Evolutionary conservation across 2,113 vertebrate genomes (phyloP), one percentile per base, ranked within the genome.

Genomic region (Pterophyllum scalare): DNA sequence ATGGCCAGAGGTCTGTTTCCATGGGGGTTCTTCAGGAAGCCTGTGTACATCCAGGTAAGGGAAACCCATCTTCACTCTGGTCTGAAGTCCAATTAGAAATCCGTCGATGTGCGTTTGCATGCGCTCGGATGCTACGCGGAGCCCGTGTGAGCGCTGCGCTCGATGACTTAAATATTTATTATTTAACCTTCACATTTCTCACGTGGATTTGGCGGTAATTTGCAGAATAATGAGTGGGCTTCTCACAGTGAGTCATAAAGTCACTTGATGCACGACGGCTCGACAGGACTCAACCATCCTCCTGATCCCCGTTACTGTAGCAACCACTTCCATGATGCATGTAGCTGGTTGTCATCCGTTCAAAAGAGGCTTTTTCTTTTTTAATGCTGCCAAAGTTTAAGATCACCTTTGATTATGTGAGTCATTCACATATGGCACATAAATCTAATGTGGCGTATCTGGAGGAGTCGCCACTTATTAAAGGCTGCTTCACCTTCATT

Each of bases 1-100:
- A 98, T 98, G 97, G 97, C 97, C 89, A 96, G 95, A 94, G 95
- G 93, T 94, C 93, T 96, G 94, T 96, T 97, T 94, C 93, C 97
- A 91, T 96, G 96, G 95, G 93, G 96, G 94, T 93, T 97, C 95
- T 95, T 97, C 52, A 96, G 95, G 90, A 97, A 96, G 87, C 95
- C 95, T 90, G 94, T 92, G 84, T 94, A 94, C 92, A 90, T 96
- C 86, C 97, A 97, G 97, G 97, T 98, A 97, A 96, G 96, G 90
- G 78, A 80, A 88, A 85, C 62, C 83, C 89, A 81, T 46, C 76
- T 70, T 20, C 70, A 19, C 80, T 79, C 59, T n/a, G n/a, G 2
- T 26, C 61, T 10, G 2, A 80, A 79, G 60, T 81, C 43, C 17
- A 70, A 24, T 2, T 24, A 59, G 62, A 20, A 19, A 56, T 67